phyloP scores from a whole-genome alignment of 2,113 vertebrate genomes.

The Lontra canadensis region DNA sequence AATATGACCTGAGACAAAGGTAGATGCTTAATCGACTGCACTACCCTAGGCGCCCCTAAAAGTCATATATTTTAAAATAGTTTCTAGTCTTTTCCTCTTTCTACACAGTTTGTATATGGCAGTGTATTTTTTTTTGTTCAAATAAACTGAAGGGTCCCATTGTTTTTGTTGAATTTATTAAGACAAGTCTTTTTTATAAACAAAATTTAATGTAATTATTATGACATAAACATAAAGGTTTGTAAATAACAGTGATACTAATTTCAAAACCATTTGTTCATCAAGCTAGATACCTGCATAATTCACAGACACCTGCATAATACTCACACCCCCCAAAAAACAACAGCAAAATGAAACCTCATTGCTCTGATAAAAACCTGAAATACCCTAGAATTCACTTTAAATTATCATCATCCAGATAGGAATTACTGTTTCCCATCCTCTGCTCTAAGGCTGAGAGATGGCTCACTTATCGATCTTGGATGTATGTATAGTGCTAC shows the following conservation, averaged over 20 bases:
- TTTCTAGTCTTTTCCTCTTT: neutral
- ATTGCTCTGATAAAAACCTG: neutral
- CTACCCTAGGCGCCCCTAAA: neutral
- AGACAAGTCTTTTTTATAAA: neutral
- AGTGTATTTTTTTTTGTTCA: neutral
- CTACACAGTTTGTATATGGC: fast-evolving
- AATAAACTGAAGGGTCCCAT: neutral
- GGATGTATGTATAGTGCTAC: constrained; percentile 18
- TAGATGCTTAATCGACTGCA: too few species aligned
- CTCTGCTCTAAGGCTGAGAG: neutral
- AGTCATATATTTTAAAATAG: neutral
- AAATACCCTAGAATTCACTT: neutral
- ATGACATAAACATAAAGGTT: neutral
- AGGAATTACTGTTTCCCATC: neutral
- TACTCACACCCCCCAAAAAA: neutral
- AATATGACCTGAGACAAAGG: neutral
- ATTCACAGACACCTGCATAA: too few species aligned
- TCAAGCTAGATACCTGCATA: neutral
- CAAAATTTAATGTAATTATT: neutral
- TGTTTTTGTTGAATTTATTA: neutral
- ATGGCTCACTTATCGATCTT: constrained; percentile 22
- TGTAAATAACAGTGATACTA: neutral
- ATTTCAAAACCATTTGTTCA: constrained; percentile 8
- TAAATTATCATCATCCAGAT: neutral
- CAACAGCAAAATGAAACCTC: neutral